Evolutionary conservation across 1,140 invertebrate species (phyloP).

Genomic region (Rhyzopertha dominica): DNA sequence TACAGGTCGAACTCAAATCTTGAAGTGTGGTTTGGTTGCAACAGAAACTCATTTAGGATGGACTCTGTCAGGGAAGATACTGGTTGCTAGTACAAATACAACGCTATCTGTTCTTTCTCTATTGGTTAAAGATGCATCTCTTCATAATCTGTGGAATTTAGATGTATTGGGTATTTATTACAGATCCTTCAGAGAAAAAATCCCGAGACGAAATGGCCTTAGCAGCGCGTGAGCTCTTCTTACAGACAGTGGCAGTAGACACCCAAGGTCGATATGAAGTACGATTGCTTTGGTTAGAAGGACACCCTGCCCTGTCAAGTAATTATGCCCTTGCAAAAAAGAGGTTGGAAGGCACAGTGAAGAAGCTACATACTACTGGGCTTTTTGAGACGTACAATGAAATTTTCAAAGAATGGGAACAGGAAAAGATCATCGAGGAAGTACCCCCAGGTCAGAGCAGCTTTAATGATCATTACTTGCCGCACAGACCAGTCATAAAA

Average conservation of each 20-base stretch:
- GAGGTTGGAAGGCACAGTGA: constrained; percentile 6
- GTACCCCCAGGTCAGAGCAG: background rate
- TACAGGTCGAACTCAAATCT: constrained; percentile 27
- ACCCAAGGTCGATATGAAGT: constrained; percentile 16
- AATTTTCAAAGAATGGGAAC: constrained; percentile 21
- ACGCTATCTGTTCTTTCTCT: too few species aligned
- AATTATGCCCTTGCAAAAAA: constrained; percentile 14
- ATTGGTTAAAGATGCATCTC: too few species aligned
- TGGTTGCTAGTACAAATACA: background rate
- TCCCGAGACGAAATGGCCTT: constrained; percentile 1
- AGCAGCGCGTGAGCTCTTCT: constrained; percentile 6
- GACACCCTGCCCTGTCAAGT: constrained; percentile 4
- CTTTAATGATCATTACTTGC: constrained; percentile 17
- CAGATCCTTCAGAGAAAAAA: too few species aligned
- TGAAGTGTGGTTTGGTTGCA: constrained; percentile 33
- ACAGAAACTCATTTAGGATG: constrained; percentile 40
- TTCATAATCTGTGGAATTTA: too few species aligned
- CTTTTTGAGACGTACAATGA: constrained; percentile 13
- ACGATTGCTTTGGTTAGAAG: constrained; percentile 10
- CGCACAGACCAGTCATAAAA: constrained; percentile 16
- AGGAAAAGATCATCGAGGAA: constrained; percentile 24
- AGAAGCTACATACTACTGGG: constrained; percentile 10
- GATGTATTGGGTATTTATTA: too few species aligned
- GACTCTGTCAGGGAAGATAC: constrained; percentile 34
- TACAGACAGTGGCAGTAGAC: background rate